Evolutionary conservation across 1,140 invertebrate genomes (phyloP).

Genomic region (Branchinecta lynchi): DNA sequence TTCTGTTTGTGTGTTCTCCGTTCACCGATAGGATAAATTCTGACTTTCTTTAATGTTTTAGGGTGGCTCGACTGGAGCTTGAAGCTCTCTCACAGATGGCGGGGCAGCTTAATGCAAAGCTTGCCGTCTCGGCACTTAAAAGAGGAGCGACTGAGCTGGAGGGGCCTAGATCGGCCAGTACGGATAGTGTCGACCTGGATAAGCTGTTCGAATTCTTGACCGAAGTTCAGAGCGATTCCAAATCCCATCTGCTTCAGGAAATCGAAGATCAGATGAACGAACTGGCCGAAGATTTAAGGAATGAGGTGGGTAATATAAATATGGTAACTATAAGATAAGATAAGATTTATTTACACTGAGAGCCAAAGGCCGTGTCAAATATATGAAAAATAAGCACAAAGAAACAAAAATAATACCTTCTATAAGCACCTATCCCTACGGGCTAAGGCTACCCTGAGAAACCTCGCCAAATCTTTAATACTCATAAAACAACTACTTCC

Average conservation of each 20-base stretch:
- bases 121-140: conserved; percentile 26
- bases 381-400: too few relatives aligned
- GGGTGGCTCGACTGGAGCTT: conserved; percentile 56
- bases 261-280: conserved; percentile 68
- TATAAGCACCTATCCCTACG: too few relatives aligned
- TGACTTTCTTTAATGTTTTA: conserved; percentile 28
- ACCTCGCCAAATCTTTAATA: too few relatives aligned
- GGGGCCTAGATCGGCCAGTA: conserved; percentile 33
- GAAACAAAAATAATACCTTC: too few relatives aligned
- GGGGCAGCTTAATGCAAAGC: conserved; percentile 50
- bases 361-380: too few relatives aligned
- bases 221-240: conserved; percentile 43
- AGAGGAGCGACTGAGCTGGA: conserved; percentile 30
- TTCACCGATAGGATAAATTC: background rate
- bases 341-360: too few relatives aligned
- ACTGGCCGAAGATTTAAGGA: conserved; percentile 47
- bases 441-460: too few relatives aligned
- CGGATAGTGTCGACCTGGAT: conserved; percentile 69
- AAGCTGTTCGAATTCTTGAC: conserved; percentile 84
- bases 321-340: too few relatives aligned
- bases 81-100: conserved; percentile 55
- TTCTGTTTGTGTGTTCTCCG: conserved; percentile 27
- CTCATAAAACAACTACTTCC: too few relatives aligned
- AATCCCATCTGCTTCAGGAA: conserved; percentile 54
- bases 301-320: conserved; percentile 24